Base-by-base conservation (phyloP, 1,140 invertebrate genomes). In the Coelopa frigida region DNA sequence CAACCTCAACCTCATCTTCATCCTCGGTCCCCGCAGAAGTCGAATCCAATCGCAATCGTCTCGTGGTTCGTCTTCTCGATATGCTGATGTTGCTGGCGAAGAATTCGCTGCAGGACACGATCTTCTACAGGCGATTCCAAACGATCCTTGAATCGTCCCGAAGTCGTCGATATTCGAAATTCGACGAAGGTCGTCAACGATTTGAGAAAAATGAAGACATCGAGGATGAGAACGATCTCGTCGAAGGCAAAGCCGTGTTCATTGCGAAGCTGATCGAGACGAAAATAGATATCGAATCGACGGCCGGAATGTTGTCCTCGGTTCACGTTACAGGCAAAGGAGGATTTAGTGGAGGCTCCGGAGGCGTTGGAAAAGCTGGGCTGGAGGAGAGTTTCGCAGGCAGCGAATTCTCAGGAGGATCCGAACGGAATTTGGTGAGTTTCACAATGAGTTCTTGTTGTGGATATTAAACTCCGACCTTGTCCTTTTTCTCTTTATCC, bases 251-350 rank as follows among this genome's bases (percentile, higher is more conserved):
- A 50, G 64, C 58, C 38, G 56, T 68, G 54, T 68, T 68, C 44
- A 45, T 68, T 29, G 64, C 59, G 39, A 68, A 68, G 55, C 57
- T 68, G 54, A 68, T 68, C 61, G 64, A 67, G 60, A 56, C 59
- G 47, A 55, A 64, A 58, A 60, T 65, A 55, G 63, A 61, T 53
- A 52, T 56, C 33, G 53, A 61, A 36, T 7, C 22, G 6, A 31
- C 11, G 8, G 33, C 10, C 35, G 37, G 22, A 5, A 18, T n/a
- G 4, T 22, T 33, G n/a, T 47, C 46, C 12, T 14, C 38, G 5
- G 27, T 11, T 17, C 41, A 40, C 17, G 27, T 47, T 11, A 33
- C 46, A 8, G 11, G 14, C 15, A 29, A 18, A 23, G 42, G 31
- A 7, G 33, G 8, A 36, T 15, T 22, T 37, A 21, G 21, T n/a